Percentiles rank a stretch among this genome's conserved stretches.
Evolutionary conservation across 2,113 vertebrate genomes (phyloP).

Genomic region (Grammomys surdaster): DNA sequence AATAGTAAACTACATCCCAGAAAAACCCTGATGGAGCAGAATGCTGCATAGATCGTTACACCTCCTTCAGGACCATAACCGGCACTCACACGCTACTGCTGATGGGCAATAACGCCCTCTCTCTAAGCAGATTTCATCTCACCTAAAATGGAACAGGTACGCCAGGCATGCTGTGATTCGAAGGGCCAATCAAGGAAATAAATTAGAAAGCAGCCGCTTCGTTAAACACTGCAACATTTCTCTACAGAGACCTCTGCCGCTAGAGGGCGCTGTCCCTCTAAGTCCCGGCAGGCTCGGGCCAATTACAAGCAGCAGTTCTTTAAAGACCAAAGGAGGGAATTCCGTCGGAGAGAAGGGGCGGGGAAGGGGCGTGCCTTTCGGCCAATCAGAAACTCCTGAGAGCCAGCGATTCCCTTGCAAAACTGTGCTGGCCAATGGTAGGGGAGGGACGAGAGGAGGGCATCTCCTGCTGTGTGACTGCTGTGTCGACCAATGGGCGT

Average conservation of each 20-base stretch:
- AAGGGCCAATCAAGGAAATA: not conserved
- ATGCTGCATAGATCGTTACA: not conserved
- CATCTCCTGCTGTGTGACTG: constrained; percentile 56
- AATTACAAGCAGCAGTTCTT: constrained; percentile 80
- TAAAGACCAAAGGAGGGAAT: constrained; percentile 53
- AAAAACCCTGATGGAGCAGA: not conserved
- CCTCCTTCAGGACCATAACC: not conserved
- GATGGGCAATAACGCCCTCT: not conserved
- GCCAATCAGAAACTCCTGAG: constrained; percentile 66
- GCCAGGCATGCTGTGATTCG: not conserved
- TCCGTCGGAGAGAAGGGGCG: not conserved
- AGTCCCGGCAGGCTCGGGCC: constrained; percentile 10
- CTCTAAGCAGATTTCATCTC: constrained; percentile 3
- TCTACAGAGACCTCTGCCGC: not conserved
- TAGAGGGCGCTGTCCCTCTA: constrained; percentile 71
- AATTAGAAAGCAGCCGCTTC: not conserved
- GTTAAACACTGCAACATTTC: not conserved
- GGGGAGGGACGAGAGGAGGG: rapidly evolving
- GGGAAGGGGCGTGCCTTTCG: constrained; percentile 21
- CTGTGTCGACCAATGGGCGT: constrained; percentile 59
- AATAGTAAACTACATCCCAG: not conserved
- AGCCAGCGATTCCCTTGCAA: rapidly evolving
- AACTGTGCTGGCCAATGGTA: not conserved
- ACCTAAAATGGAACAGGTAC: not conserved
- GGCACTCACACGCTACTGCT: not conserved